phyloP scores from a whole-genome alignment of 2,113 vertebrate genomes.

The Lophius piscatorius region DNA sequence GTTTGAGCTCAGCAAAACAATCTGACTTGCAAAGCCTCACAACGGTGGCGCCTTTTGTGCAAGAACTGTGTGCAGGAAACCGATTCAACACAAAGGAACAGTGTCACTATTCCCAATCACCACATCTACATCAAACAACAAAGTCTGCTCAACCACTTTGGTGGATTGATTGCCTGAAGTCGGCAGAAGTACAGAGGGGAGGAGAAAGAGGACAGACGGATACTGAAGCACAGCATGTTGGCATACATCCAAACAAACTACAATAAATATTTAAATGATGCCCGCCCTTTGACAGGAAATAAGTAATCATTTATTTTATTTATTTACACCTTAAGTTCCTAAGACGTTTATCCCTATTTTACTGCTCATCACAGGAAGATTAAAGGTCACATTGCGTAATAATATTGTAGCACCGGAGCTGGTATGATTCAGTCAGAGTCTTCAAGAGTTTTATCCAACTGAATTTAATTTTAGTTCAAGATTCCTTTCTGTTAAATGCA shows the following conservation, averaged over 20 bases:
- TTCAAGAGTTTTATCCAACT: too few species aligned
- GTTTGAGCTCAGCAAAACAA: slow-evolving; percentile 20
- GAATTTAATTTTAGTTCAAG: too few species aligned
- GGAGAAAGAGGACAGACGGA: slow-evolving; percentile 2
- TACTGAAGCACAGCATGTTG: not conserved
- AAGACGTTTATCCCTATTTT: not conserved
- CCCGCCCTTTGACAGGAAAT: slow-evolving; percentile 12
- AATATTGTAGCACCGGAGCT: not conserved
- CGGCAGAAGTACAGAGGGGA: slow-evolving; percentile 22
- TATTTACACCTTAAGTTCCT: too few species aligned
- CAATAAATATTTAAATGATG: not conserved
- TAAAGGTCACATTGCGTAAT: not conserved
- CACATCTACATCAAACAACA: slow-evolving; percentile 69
- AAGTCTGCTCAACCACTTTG: slow-evolving; percentile 57
- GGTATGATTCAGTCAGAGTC: not conserved
- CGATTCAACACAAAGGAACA: slow-evolving; percentile 65
- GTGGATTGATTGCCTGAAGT: slow-evolving; percentile 52
- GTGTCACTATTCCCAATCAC: slow-evolving; percentile 67
- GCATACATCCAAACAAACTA: not conserved
- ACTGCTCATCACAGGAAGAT: not conserved
- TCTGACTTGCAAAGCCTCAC: slow-evolving; percentile 24
- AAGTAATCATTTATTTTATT: not conserved
- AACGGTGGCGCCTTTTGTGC: slow-evolving; percentile 57
- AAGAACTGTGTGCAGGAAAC: slow-evolving; percentile 59
- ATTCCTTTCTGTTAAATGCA: too few species aligned